Evolutionary conservation across 2,797 vertebrate genomes (phyloP), one percentile per base, ranked within the genome.

Genomic region (Anolis apletophallus): DNA sequence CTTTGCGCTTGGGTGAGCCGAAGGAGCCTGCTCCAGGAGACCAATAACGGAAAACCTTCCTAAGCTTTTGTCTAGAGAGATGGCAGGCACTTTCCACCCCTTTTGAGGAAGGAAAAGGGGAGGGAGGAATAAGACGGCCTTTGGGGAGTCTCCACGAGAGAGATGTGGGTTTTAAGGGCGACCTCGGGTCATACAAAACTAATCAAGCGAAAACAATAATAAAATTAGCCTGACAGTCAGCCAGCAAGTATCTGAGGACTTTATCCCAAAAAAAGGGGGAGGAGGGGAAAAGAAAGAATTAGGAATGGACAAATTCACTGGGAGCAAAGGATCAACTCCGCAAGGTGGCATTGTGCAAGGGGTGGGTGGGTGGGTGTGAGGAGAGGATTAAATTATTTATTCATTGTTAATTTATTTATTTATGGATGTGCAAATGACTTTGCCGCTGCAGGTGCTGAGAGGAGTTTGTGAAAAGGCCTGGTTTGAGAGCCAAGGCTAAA

Each of bases 1-100:
- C 96, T 95, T 97, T 98, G 97, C 96, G 96, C 98, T 97, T 98
- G 97, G 97, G 91, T 98, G 96, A 97, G 96, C 96, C 95, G 95
- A 95, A 95, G 92, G 93, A 91, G 40, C 67, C 91, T 90, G 93
- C 92, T 93, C 95, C 94, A 92, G 94, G 91, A 95, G 94, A 82
- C 93, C 91, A 90, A 94, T 91, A 95, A 94, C 85, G 85, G 90
- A 93, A 96, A 95, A 92, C 93, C 94, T 95, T 93, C 93, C 83
- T 89, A 67, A n/a, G 96, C 97, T 97, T 98, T 98, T 99, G 98
- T 98, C 96, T 90, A 36, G 91, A 93, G 93, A 95, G 95, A 96
- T 85, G 95, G 96, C 95, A 94, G 93, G 88, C 94, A 96, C 96
- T 96, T 95, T 96, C 96, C 94, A 95, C 93, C 94, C 93, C 89